Conservation (phyloP, 2,888 invertebrate genomes). For the Eristalis intricaria region DNA sequence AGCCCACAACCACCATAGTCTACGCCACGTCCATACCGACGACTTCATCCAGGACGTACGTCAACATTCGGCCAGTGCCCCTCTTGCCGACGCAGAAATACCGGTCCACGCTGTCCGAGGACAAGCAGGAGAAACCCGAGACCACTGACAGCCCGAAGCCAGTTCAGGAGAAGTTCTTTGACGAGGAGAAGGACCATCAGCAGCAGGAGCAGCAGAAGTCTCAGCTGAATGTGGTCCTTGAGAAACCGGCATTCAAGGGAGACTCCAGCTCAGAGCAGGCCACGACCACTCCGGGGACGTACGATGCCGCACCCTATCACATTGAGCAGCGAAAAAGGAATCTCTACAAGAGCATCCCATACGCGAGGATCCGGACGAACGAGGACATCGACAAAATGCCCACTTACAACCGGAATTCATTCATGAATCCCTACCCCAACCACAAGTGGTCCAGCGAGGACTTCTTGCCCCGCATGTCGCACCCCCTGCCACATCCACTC, state of each 20-base stretch:
- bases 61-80: conserved; percentile 73
- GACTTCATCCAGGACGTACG: conserved; percentile 64
- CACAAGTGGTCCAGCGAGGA: conserved; percentile 53
- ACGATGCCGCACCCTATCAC: conserved; percentile 84
- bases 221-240: conserved; percentile 17
- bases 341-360: conserved; percentile 38
- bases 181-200: conserved; percentile 3
- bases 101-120: conserved; percentile 36
- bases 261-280: conserved; percentile 19
- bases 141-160: conserved; percentile 80
- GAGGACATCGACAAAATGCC: conserved; percentile 37
- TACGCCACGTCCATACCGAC: conserved; percentile 75
- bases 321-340: conserved; percentile 84
- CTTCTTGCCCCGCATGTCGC: conserved; percentile 8
- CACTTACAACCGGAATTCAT: conserved; percentile 40
- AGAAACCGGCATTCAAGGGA: conserved; percentile 21
- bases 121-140: not conserved
- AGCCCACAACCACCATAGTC: conserved; percentile 74
- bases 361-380: conserved; percentile 40
- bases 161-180: conserved; percentile 81
- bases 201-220: conserved; percentile 20
- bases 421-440: conserved; percentile 42
- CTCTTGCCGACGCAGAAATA: conserved; percentile 52
- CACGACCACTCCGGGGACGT: conserved; percentile 61
- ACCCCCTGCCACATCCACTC: not conserved